A percentile compares a stretch with the other conserved stretches of the same genome.
Evolutionary conservation across 1,140 invertebrate genomes (phyloP).

Genomic region (Nixonia krombeini): DNA sequence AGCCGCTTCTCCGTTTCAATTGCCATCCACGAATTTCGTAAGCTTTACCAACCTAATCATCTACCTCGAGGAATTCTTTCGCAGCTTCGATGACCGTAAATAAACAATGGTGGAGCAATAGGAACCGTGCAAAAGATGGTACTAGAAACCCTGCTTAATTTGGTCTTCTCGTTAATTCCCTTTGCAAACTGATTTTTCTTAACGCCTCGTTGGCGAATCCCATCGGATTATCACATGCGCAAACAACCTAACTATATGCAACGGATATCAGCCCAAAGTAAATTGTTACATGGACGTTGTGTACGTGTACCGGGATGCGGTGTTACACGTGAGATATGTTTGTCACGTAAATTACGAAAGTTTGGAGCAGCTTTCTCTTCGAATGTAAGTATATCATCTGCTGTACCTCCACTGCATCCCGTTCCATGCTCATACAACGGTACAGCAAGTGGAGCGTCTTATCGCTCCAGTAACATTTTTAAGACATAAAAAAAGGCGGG

Average conservation of each 20-base stretch:
- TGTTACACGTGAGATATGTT: constrained; percentile 11
- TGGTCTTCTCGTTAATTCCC: no score
- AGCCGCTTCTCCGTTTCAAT: not conserved
- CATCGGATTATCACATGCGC: constrained; percentile 14
- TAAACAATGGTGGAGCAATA: no score
- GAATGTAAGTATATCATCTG: constrained; percentile 14
- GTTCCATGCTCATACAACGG: no score
- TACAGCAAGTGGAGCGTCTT: no score
- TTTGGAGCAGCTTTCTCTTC: constrained; percentile 7
- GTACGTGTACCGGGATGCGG: constrained; percentile 2
- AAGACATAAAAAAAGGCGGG: no score
- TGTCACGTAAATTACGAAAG: constrained; percentile 21
- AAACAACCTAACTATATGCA: constrained; percentile 16
- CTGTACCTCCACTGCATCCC: no score
- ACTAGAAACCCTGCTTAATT: no score
- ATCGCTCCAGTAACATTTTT: no score
- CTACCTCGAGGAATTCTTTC: not conserved
- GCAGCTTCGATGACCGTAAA: no score
- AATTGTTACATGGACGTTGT: constrained; percentile 13
- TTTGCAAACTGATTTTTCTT: no score
- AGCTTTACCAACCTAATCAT: not conserved
- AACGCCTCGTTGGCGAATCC: not conserved
- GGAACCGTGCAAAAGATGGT: no score
- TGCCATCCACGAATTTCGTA: not conserved
- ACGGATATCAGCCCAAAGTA: constrained; percentile 14